phyloP scores from a whole-genome alignment of 2,888 invertebrate species.

The Petrolisthes cinctipes region DNA sequence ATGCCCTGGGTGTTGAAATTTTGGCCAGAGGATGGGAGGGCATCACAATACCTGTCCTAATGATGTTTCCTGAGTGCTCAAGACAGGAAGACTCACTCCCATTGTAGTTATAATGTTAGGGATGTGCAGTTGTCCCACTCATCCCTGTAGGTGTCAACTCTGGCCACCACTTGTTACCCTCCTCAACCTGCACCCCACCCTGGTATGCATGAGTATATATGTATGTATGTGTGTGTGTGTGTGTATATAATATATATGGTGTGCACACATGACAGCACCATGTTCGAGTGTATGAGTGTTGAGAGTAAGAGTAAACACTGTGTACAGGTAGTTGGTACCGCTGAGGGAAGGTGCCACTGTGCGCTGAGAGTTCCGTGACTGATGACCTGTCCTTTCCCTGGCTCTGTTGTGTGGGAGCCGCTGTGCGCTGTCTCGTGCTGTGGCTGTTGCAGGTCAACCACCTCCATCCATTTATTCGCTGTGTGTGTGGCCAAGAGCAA shows the following conservation, averaged over 20 bases:
- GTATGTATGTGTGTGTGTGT: conserved; percentile 9
- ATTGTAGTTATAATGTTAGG: conserved; percentile 38
- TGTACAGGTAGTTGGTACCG: conserved; percentile 53
- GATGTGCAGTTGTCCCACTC: conserved; percentile 42
- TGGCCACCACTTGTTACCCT: conserved; percentile 54
- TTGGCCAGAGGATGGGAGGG: conserved; percentile 34
- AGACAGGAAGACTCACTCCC: conserved; percentile 49
- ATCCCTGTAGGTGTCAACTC: conserved; percentile 46
- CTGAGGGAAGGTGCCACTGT: conserved; percentile 51
- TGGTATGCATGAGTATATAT: conserved; percentile 4
- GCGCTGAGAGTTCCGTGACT: conserved; percentile 56
- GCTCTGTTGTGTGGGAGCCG: conserved; percentile 9
- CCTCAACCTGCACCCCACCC: conserved; percentile 46
- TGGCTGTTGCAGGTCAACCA: conserved; percentile 33
- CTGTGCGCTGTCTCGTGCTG: conserved; percentile 12
- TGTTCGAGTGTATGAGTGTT: neutral
- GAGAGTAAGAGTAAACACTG: conserved; percentile 28
- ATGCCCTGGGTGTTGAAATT: conserved; percentile 49
- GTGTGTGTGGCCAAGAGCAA: conserved; percentile 34
- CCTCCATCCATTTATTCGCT: conserved; percentile 36
- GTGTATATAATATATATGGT: conserved; percentile 12
- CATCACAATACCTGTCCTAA: conserved; percentile 46
- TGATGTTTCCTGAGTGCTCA: conserved; percentile 59
- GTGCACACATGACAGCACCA: neutral
- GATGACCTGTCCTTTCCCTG: conserved; percentile 49